Evolutionary conservation across 2,113 vertebrate genomes (phyloP).

Genomic region (Antigone vipio): DNA sequence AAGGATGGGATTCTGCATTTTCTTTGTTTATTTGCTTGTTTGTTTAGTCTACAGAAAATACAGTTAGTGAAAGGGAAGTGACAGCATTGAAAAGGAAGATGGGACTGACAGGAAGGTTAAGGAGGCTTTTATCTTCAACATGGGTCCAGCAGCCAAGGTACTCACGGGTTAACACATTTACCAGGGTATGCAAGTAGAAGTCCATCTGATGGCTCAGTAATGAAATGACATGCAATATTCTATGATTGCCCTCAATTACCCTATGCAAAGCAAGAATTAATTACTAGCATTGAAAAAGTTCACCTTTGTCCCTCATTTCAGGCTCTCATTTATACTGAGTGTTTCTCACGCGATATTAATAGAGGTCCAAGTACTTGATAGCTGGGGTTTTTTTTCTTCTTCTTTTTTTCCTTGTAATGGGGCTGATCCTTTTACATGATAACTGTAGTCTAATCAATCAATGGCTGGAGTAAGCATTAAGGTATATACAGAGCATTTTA

Average conservation of each 20-base stretch:
- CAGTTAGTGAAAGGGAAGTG: background rate
- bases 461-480: slow-evolving; percentile 17
- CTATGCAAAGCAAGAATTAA: slow-evolving; percentile 85
- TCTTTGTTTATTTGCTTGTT: background rate
- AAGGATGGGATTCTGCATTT: background rate
- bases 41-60: background rate
- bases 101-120: background rate
- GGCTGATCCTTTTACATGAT: slow-evolving; percentile 6
- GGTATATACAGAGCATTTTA: slow-evolving; percentile 13
- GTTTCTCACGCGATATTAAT: slow-evolving; percentile 57
- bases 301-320: slow-evolving; percentile 75
- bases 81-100: background rate
- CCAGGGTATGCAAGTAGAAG: slow-evolving; percentile 49
- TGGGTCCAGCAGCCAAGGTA: background rate
- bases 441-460: slow-evolving; percentile 52
- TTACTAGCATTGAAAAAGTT: slow-evolving; percentile 77
- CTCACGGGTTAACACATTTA: slow-evolving; percentile 63
- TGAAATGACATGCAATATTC: slow-evolving; percentile 81
- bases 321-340: slow-evolving; percentile 59
- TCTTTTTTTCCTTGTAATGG: background rate
- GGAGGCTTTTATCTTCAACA: slow-evolving; percentile 16
- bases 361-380: slow-evolving; percentile 52
- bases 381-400: background rate
- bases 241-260: slow-evolving; percentile 85
- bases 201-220: slow-evolving; percentile 74